phyloP scores from a whole-genome alignment of 2,888 invertebrate genomes.

The Scelioninae gen. 2 region DNA sequence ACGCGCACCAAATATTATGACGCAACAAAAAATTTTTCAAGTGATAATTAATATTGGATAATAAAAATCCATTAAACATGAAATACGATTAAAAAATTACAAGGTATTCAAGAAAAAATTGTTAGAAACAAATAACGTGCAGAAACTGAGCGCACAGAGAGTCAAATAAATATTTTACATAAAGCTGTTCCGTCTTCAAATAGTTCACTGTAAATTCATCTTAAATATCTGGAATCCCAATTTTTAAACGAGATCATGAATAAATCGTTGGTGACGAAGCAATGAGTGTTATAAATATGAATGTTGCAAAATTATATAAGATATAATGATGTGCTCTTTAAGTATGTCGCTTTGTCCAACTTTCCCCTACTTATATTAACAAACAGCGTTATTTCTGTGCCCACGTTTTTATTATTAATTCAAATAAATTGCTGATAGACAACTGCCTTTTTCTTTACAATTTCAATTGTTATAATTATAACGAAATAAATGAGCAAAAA shows the following conservation, averaged over 20 bases:
- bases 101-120: no score
- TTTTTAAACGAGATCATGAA: constrained; percentile 10
- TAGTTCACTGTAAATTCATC: neutral
- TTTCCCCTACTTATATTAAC: constrained; percentile 20
- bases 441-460: no score
- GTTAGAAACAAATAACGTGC: no score
- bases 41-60: no score
- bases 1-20: no score
- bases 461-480: no score
- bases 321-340: constrained; percentile 10
- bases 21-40: no score
- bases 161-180: neutral
- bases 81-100: no score
- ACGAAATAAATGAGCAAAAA: no score
- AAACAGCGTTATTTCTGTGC: constrained; percentile 6
- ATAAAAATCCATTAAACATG: no score
- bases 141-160: no score
- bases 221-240: constrained; percentile 3
- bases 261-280: constrained; percentile 14
- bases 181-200: neutral
- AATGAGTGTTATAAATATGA: constrained; percentile 3
- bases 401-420: constrained; percentile 4
- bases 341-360: constrained; percentile 10
- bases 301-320: constrained; percentile 18
- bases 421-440: no score